phyloP scores from a whole-genome alignment of 2,797 vertebrate genomes.

The Perodicticus potto region DNA sequence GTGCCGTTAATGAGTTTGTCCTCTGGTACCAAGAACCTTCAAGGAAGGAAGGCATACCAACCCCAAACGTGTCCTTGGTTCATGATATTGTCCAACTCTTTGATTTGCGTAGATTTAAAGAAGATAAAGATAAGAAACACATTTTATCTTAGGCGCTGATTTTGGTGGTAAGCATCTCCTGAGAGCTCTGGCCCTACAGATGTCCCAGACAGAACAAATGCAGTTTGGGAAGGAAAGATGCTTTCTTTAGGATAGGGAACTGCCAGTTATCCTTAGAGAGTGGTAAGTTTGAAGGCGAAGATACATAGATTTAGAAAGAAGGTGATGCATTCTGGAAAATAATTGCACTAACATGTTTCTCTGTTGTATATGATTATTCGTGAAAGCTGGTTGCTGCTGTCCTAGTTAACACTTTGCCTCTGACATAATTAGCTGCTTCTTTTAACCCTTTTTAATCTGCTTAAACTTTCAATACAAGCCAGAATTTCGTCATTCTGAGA shows the following conservation, averaged over 20 bases:
- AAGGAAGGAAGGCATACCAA: background rate
- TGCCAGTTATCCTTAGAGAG: background rate
- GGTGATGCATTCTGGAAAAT: conserved; percentile 44
- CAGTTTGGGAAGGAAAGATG: conserved; percentile 24
- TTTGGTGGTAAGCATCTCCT: conserved; percentile 30
- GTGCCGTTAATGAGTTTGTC: background rate
- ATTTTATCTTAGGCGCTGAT: conserved; percentile 34
- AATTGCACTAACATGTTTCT: background rate
- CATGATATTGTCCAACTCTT: background rate
- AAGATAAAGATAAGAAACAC: conserved; percentile 23
- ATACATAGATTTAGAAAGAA: background rate
- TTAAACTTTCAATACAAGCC: conserved; percentile 47
- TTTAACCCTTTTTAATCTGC: conserved; percentile 58
- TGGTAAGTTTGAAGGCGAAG: background rate
- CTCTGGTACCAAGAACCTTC: background rate
- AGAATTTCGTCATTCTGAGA: conserved; percentile 14
- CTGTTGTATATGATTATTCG: conserved; percentile 20
- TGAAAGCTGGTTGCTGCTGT: conserved; percentile 66
- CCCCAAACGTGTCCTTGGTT: background rate
- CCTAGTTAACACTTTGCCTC: conserved; percentile 69
- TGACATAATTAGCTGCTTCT: conserved; percentile 33
- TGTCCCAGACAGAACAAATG: conserved; percentile 34
- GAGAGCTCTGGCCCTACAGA: background rate
- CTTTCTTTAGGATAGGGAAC: background rate
- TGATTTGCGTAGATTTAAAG: conserved; percentile 36